Conservation (phyloP, 2,888 invertebrate species). For the Dioctria linearis region DNA sequence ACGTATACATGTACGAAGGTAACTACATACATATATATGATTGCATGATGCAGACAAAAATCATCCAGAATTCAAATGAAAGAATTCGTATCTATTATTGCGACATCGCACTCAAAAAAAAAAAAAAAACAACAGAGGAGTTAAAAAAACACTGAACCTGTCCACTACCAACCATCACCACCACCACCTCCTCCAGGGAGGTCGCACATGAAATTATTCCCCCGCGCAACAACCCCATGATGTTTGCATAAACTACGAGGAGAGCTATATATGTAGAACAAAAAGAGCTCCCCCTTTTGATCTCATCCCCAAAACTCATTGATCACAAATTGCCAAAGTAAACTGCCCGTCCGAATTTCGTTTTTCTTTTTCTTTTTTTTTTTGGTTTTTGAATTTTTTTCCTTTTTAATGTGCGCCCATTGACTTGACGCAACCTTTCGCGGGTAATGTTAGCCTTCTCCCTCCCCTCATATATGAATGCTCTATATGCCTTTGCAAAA, state of each 20-base stretch:
- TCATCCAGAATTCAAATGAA: too few relatives aligned
- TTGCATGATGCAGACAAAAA: too few relatives aligned
- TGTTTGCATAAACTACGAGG: slow-evolving; percentile 27
- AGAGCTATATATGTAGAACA: too few relatives aligned
- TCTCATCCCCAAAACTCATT: slow-evolving; percentile 34
- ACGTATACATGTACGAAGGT: neutral
- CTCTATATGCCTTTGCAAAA: neutral
- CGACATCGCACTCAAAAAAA: slow-evolving; percentile 19
- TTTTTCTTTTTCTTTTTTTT: slow-evolving; percentile 33
- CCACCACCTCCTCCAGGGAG: slow-evolving; percentile 20
- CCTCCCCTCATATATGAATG: neutral
- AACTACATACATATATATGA: too few relatives aligned
- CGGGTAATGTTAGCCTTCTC: slow-evolving; percentile 52
- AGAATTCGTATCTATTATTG: slow-evolving; percentile 40
- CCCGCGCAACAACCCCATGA: slow-evolving; percentile 30
- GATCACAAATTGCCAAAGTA: slow-evolving; percentile 58
- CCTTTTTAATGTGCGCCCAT: slow-evolving; percentile 56
- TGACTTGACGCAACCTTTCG: slow-evolving; percentile 58
- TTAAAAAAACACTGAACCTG: too few relatives aligned
- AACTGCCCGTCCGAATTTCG: slow-evolving; percentile 55
- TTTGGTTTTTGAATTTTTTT: slow-evolving; percentile 1
- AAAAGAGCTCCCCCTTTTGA: neutral
- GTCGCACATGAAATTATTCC: slow-evolving; percentile 11
- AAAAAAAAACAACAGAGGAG: neutral
- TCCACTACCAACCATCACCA: too few relatives aligned